A percentile compares a stretch with the other conserved stretches of the same genome.
Evolutionary conservation across 2,113 vertebrate species (phyloP).

Genomic region (Nibea coibor): DNA sequence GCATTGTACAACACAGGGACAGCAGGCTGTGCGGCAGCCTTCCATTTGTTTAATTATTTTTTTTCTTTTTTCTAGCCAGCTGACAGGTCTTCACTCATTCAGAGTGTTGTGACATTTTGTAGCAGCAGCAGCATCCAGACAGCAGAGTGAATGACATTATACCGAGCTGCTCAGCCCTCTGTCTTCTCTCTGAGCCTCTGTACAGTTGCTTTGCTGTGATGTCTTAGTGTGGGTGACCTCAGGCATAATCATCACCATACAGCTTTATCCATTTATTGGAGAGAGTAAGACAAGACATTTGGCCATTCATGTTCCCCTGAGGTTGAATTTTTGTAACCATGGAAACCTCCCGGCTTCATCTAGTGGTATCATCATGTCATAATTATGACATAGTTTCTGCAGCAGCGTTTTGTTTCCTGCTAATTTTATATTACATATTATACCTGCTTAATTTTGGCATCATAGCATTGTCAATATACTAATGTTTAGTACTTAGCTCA

Average conservation of each 20-base stretch:
- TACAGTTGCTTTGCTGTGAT: neutral
- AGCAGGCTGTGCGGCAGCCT: slow-evolving; percentile 35
- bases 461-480: neutral
- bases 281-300: neutral
- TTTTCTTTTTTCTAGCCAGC: slow-evolving; percentile 4
- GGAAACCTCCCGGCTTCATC: neutral
- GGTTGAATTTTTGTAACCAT: neutral
- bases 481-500: neutral
- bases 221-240: slow-evolving; percentile 1
- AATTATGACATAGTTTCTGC: neutral
- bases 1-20: slow-evolving; percentile 25
- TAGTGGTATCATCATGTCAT: neutral
- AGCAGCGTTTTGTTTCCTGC: too few relatives aligned
- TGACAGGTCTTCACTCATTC: slow-evolving; percentile 51
- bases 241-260: neutral
- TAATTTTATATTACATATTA: too few relatives aligned
- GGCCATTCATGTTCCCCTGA: neutral
- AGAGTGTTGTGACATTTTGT: slow-evolving; percentile 53
- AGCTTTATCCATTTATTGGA: neutral
- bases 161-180: slow-evolving; percentile 25
- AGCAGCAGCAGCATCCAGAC: slow-evolving; percentile 24
- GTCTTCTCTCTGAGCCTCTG: neutral
- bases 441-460: neutral
- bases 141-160: slow-evolving; percentile 8
- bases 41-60: slow-evolving; percentile 29